Evolutionary conservation across 2,113 vertebrate genomes (phyloP).

Genomic region (Rhabdornis inornatus): DNA sequence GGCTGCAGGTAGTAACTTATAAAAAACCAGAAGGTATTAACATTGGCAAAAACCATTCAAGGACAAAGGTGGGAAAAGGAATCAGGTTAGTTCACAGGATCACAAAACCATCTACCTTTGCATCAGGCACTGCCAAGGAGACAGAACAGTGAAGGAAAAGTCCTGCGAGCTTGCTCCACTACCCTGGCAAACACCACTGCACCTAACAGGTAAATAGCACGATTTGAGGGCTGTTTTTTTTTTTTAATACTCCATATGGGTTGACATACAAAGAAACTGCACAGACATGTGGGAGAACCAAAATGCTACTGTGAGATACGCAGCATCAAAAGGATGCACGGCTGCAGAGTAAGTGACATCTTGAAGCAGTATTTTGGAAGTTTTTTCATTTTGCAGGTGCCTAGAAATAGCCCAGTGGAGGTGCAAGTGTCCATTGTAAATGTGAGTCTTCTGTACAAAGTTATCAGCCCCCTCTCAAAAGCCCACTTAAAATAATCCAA

Average conservation of each 20-base stretch:
- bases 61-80: neutral
- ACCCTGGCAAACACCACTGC: neutral
- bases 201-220: neutral
- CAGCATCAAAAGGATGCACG: neutral
- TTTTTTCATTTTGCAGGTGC: neutral
- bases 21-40: neutral
- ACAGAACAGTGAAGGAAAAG: neutral
- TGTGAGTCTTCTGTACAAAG: neutral
- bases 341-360: neutral
- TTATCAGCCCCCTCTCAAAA: neutral
- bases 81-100: neutral
- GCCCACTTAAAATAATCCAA: neutral
- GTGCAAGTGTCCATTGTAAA: neutral
- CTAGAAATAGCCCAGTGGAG: neutral
- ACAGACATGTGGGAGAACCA: neutral
- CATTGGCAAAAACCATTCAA: neutral
- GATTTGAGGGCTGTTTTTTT: neutral
- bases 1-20: neutral
- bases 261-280: neutral
- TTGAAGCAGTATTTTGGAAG: neutral
- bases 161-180: fast-evolving
- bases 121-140: neutral
- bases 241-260: neutral
- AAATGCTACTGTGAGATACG: neutral
- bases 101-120: neutral